Evolutionary conservation across 2,888 invertebrate genomes (phyloP), one percentile per base, ranked within the genome.

Genomic region (Cephalotes varians): DNA sequence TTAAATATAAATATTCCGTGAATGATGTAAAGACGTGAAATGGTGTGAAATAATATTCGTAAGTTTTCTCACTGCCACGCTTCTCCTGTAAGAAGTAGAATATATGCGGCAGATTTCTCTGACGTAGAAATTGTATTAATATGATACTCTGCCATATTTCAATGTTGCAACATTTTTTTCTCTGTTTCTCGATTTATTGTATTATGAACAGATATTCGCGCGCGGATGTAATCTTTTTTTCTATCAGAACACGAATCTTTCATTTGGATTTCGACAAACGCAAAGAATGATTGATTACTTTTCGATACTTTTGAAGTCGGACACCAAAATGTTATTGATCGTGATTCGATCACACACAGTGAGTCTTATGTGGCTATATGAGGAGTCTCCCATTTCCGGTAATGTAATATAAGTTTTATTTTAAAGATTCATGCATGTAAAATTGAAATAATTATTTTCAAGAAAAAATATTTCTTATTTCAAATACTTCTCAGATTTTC

Each of bases 231-330:
- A 58, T 69, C 77, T 69, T 34, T 71, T 77, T 54, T 25, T 25
- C 34, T 34, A 34, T 77, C 31, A 34, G 58, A 77, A 18, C 54
- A 44, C 40, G 28, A 77, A 77, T 34, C 56, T 79, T 58, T 79
- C 77, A 44, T 44, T 77, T 51, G 56, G 21, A 47, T 71, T 79
- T 79, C 56, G 62, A 74, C 74, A 74, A 74, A 62, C 62, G 34
- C 56, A 12, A 79, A 69, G 71, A 71, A 71, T 79, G 56, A 79
- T 79, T 71, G 71, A 79, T 79, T 71, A 71, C 40, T 79, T 79
- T 56, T 79, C 77, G 71, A 79, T 58, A 79, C 37, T 62, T n/a
- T n/a, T 40, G 21, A 56, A 56, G 44, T 40, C 44, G 21, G 34
- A 12, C 44, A 69, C 56, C 56, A 77, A 77, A 71, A 58, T 71